Conservation (phyloP, 1,140 invertebrate genomes). For the Drosophila azteca region DNA sequence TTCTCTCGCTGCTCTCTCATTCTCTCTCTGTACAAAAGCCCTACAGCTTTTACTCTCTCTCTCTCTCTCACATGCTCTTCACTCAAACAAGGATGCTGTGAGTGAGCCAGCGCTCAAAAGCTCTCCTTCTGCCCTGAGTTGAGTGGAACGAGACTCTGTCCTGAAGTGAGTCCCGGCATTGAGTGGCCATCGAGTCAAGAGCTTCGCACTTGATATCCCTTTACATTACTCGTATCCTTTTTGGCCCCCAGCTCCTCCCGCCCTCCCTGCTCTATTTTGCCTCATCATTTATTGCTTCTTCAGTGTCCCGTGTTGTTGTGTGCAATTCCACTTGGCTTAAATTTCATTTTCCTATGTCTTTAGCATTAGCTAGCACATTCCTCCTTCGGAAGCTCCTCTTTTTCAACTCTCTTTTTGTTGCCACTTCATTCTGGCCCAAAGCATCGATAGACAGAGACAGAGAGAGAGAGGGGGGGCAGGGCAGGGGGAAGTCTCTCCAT, state of each 20-base stretch:
- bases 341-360: slow-evolving; percentile 61
- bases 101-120: background rate
- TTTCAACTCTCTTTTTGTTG: slow-evolving; percentile 53
- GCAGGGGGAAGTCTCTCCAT: slow-evolving; percentile 1
- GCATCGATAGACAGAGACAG: background rate
- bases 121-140: slow-evolving; percentile 5
- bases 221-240: slow-evolving; percentile 22
- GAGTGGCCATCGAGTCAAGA: slow-evolving; percentile 70
- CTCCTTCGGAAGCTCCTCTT: slow-evolving; percentile 7
- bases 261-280: background rate
- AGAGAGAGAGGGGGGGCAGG: background rate
- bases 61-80: background rate
- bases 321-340: slow-evolving; percentile 49
- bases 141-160: background rate
- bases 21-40: slow-evolving; percentile 48
- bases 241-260: background rate
- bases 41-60: slow-evolving; percentile 1
- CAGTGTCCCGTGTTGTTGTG: slow-evolving; percentile 15
- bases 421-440: slow-evolving; percentile 62
- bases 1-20: background rate
- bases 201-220: slow-evolving; percentile 63
- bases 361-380: slow-evolving; percentile 69
- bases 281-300: too few relatives aligned
- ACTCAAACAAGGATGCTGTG: slow-evolving; percentile 53
- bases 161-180: slow-evolving; percentile 43